Evolutionary conservation across 2,888 invertebrate species (phyloP), one percentile per base, ranked within the genome.

Genomic region (Amaurobius ferox): DNA sequence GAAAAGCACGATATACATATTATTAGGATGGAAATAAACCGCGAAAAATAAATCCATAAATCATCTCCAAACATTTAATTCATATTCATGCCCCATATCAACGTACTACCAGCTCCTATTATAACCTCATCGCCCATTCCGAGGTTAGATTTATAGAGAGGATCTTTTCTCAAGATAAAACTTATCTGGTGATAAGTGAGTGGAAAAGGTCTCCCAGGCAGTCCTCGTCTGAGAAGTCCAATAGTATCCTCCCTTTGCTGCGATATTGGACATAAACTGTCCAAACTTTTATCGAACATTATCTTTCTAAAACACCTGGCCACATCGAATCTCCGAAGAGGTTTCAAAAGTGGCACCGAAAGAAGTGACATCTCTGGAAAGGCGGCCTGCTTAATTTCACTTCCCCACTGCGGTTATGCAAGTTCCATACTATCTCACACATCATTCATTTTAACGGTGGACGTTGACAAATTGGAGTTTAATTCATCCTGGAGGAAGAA

Each of bases 381-480:
- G 6, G 5, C 35, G 9, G 9, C 55, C 55, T 23, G 16, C 23
- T 23, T 23, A n/a, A 44, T 44, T 44, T n/a, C 3, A 11, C 6
- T 44, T 44, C n/a, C 44, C 44, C 44, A 2, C 44, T 44, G 44
- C 6, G 44, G 44, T 44, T 44, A 44, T 44, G 6, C 44, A 11
- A 44, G 44, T 44, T 44, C n/a, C 44, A 44, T 44, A 44, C 9
- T 44, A n/a, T 44, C 44, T 13, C 16, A n/a, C 44, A 44, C 44
- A 16, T 44, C 9, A 44, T 44, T 44, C 44, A 44, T 44, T 44
- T 16, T 13, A 11, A 11, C 44, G 16, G 44, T 44, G n/a, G 55
- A 55, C 55, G 55, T 55, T 55, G 55, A 55, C 23, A 55, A 55
- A 55, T 55, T n/a, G 55, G 55, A 55, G 55, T 55, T 55, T 55